These are phyloP conservation scores for Otolemur garnettii DNA, from an alignment of 2,113 vertebrate genomes.

Conservation along the genomic window DNA sequence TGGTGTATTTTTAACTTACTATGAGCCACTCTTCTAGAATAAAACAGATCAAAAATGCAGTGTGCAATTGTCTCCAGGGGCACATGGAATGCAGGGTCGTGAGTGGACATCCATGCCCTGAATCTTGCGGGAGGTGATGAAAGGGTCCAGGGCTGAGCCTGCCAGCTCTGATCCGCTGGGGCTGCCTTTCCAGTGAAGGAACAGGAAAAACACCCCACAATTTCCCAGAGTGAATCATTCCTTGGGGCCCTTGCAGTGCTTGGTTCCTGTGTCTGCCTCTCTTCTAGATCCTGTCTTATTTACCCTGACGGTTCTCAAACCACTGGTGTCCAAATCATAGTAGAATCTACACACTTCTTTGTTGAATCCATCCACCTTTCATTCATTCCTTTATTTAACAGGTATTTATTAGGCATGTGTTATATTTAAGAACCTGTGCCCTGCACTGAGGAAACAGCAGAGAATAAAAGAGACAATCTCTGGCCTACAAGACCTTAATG, in stretches of 20 bases:
- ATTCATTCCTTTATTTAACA: conserved; percentile 30
- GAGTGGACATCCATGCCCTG: neutral
- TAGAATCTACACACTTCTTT: neutral
- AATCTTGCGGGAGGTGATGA: neutral
- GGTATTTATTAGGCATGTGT: neutral
- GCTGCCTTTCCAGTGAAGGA: neutral
- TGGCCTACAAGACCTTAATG: neutral
- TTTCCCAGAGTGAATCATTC: conserved; percentile 36
- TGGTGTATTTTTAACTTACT: conserved; percentile 79
- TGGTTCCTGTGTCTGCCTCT: conserved; percentile 5
- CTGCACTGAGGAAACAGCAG: neutral
- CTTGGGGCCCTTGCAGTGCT: neutral
- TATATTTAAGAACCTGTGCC: neutral
- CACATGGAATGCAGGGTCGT: neutral
- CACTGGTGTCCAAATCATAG: neutral
- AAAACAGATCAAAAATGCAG: conserved; percentile 57
- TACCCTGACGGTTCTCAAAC: neutral
- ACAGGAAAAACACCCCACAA: neutral
- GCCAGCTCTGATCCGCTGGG: neutral
- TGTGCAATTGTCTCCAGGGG: neutral
- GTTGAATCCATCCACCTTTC: neutral
- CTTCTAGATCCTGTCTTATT: conserved; percentile 1
- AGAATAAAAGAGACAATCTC: neutral
- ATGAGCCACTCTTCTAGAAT: conserved; percentile 65
- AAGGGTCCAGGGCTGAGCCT: neutral